Evolutionary conservation across 2,888 invertebrate species (phyloP).

Genomic region (Dugesia japonica): DNA sequence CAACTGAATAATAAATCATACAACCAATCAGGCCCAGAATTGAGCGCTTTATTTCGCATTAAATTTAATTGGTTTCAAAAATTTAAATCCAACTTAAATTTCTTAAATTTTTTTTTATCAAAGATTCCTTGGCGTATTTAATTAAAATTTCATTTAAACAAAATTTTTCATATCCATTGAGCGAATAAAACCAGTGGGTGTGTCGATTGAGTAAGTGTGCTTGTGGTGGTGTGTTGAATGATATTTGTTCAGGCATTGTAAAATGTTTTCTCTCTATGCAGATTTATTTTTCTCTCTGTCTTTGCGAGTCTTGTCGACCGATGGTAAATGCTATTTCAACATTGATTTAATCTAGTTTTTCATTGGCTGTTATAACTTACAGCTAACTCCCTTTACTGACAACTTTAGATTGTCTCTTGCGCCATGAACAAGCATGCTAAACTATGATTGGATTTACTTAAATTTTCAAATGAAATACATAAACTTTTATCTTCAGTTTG

Average conservation of each 20-base stretch:
- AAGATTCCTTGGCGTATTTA: slow-evolving; percentile 20
- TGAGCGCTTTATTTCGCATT: neutral
- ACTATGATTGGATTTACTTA: slow-evolving; percentile 9
- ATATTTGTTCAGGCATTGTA: neutral
- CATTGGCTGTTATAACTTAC: neutral
- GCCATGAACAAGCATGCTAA: slow-evolving; percentile 2
- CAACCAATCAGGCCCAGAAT: neutral
- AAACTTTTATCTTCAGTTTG: slow-evolving; percentile 20
- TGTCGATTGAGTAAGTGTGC: neutral
- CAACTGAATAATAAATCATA: neutral
- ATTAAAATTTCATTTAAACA: slow-evolving; percentile 6
- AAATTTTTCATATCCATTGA: neutral
- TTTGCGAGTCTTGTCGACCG: neutral
- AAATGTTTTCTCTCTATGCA: neutral
- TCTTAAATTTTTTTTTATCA: neutral
- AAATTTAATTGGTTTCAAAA: slow-evolving; percentile 12
- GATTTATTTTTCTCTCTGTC: neutral
- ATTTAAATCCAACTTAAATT: neutral
- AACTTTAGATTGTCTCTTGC: slow-evolving; percentile 8
- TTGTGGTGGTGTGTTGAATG: neutral
- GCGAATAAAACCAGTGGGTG: too few relatives aligned
- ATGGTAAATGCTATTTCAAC: neutral
- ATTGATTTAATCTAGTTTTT: neutral
- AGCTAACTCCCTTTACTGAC: neutral
- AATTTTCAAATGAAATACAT: slow-evolving; percentile 20